These are phyloP conservation scores for Drosophila mettleri DNA, from an alignment of 2,888 invertebrate genomes.

Conservation along the genomic window DNA sequence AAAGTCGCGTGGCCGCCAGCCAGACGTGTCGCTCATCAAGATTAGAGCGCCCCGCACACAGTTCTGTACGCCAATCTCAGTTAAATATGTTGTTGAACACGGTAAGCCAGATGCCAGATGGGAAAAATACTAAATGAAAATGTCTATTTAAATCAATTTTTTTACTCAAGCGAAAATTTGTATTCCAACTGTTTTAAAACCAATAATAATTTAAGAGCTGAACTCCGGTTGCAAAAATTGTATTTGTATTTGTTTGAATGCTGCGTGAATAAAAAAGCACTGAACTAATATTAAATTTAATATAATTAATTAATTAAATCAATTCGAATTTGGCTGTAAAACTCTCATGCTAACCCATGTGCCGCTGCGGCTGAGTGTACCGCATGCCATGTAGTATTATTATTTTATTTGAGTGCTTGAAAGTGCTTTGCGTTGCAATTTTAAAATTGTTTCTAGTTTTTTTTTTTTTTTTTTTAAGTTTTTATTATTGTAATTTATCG, in stretches of 20 bases:
- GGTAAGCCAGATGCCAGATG: slow-evolving; percentile 23
- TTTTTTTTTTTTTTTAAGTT: too few species aligned
- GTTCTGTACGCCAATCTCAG: slow-evolving; percentile 43
- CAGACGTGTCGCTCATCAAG: slow-evolving; percentile 67
- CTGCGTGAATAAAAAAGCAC: not conserved
- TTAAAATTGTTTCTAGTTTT: slow-evolving; percentile 49
- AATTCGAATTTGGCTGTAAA: too few species aligned
- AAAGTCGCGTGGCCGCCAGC: slow-evolving; percentile 63
- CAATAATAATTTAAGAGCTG: not conserved
- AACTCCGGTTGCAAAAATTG: not conserved
- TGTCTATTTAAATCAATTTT: not conserved
- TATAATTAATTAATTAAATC: too few species aligned
- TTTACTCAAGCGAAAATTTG: not conserved
- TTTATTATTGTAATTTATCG: slow-evolving; percentile 74
- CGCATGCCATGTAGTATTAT: slow-evolving; percentile 31
- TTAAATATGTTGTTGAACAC: slow-evolving; percentile 57
- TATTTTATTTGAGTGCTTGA: slow-evolving; percentile 37
- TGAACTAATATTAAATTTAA: too few species aligned
- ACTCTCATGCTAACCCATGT: slow-evolving; percentile 14
- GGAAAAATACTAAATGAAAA: not conserved
- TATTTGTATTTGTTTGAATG: slow-evolving; percentile 4
- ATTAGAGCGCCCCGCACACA: slow-evolving; percentile 37
- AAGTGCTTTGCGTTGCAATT: slow-evolving; percentile 56
- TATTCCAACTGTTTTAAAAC: not conserved
- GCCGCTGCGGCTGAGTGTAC: slow-evolving; percentile 22